Evolutionary conservation across 1,140 invertebrate genomes (phyloP), one percentile per base, ranked within the genome.

Genomic region (Heliconius hewitsoni): DNA sequence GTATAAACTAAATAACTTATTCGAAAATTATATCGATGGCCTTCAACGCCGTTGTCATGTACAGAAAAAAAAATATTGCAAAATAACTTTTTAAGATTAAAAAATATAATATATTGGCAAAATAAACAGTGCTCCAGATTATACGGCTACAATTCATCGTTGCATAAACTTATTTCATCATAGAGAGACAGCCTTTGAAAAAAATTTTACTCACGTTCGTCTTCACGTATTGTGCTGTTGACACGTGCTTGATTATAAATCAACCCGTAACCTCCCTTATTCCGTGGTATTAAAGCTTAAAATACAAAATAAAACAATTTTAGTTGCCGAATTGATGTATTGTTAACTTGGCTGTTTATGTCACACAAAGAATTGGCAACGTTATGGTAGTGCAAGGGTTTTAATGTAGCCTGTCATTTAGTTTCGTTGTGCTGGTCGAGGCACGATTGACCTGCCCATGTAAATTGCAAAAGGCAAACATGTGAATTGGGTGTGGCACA

Each of bases 401-500:
- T 79, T 57, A 76, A 73, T 76, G 66, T 71, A 76, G 76, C 60
- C 52, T 75, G 57, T 79, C 42, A 75, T 80, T 71, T 80, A 78
- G 71, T 78, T 82, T 66, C 46, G 75, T 76, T 81, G 74, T 72
- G 76, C 76, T 76, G 79, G 84, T 81, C 84, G 79, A 81, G 84
- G 83, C 90, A 89, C 89, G 90, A 91, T 84, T 90, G 89, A 92
- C 90, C 87, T 90, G 88, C 88, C 85, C 87, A 85, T 76, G 81
- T 82, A 85, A 85, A 84, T 88, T 86, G 83, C 85, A 83, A 89
- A 86, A 87, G 77, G 74, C 73, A 76, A 73, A 82, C 83, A 84
- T 84, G 76, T 83, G 78, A 76, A 75, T 82, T 71, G 70, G 39
- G 74, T 60, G n/a, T 71, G 9, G 74, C 50, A 71, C 57, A 76